Evolutionary conservation across 2,888 invertebrate species (phyloP).

Genomic region (Thera britannica): DNA sequence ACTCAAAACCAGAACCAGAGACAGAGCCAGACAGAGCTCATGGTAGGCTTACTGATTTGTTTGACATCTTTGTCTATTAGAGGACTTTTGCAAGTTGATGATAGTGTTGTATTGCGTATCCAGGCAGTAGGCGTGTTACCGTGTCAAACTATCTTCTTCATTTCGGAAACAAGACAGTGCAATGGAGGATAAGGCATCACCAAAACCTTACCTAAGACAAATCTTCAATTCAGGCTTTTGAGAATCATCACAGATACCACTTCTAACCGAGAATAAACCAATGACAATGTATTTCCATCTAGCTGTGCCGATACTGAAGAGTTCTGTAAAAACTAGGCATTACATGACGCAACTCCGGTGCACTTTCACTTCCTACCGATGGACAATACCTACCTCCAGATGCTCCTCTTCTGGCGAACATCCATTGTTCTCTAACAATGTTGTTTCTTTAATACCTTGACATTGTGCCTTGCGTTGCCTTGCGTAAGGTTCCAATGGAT

Average conservation of each 20-base stretch:
- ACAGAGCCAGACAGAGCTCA: too few species aligned
- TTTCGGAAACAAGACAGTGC: too few species aligned
- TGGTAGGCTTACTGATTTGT: too few species aligned
- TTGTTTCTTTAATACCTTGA: slow-evolving; percentile 23
- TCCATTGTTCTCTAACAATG: slow-evolving; percentile 25
- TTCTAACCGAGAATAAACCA: neutral
- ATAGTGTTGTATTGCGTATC: too few species aligned
- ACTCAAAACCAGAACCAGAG: too few species aligned
- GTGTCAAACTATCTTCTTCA: too few species aligned
- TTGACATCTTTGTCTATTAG: too few species aligned
- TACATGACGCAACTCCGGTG: slow-evolving; percentile 41
- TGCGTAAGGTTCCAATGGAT: slow-evolving; percentile 9
- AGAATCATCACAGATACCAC: neutral
- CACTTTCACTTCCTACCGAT: slow-evolving; percentile 45
- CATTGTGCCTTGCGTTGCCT: slow-evolving; percentile 10
- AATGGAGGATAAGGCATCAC: too few species aligned
- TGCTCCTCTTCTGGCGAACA: slow-evolving; percentile 26
- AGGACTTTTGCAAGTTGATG: too few species aligned
- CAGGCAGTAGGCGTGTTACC: too few species aligned
- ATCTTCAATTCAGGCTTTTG: neutral
- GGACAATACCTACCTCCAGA: slow-evolving; percentile 41
- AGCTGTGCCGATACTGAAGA: slow-evolving; percentile 29
- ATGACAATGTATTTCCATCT: slow-evolving; percentile 1
- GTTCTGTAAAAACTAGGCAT: slow-evolving; percentile 43
- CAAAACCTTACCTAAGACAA: too few species aligned